Evolutionary conservation across 1,140 invertebrate species (phyloP).

Genomic region (Macrosteles quadrilineatus): DNA sequence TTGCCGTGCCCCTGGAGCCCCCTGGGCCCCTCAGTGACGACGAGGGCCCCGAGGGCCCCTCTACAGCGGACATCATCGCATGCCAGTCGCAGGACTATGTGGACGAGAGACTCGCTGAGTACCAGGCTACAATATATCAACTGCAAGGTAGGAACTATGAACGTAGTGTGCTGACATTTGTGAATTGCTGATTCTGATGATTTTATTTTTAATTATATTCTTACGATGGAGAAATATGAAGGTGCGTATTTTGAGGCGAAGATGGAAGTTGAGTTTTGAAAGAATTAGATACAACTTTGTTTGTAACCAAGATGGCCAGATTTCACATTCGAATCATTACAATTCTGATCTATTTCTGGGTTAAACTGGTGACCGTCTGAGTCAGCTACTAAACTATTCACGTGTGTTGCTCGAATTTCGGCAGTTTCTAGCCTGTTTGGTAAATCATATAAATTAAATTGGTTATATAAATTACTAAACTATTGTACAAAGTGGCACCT

Average conservation of each 20-base stretch:
- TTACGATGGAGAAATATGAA: neutral
- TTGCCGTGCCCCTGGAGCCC: conserved; percentile 67
- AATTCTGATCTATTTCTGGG: too few species aligned
- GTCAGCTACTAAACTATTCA: too few species aligned
- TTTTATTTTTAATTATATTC: neutral
- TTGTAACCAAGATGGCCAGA: too few species aligned
- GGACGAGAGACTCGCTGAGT: conserved; percentile 90
- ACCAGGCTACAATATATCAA: conserved; percentile 87
- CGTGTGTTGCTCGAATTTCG: too few species aligned
- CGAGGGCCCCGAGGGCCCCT: conserved; percentile 58
- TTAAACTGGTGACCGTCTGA: too few species aligned
- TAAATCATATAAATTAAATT: too few species aligned
- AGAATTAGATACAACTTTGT: neutral
- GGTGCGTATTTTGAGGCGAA: neutral
- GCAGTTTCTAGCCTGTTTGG: too few species aligned
- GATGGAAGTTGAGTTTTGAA: neutral
- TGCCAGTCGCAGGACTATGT: conserved; percentile 92
- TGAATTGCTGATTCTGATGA: conserved; percentile 25
- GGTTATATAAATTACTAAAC: too few species aligned
- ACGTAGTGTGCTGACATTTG: too few species aligned
- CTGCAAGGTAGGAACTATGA: conserved; percentile 89
- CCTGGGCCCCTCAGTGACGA: conserved; percentile 55
- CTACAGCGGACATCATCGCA: conserved; percentile 88
- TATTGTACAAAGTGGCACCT: too few species aligned
- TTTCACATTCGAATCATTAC: too few species aligned